These are phyloP conservation scores for Oryzias dopingdopingensis DNA, from an alignment of 2,797 vertebrate genomes.

Conservation along the genomic window DNA sequence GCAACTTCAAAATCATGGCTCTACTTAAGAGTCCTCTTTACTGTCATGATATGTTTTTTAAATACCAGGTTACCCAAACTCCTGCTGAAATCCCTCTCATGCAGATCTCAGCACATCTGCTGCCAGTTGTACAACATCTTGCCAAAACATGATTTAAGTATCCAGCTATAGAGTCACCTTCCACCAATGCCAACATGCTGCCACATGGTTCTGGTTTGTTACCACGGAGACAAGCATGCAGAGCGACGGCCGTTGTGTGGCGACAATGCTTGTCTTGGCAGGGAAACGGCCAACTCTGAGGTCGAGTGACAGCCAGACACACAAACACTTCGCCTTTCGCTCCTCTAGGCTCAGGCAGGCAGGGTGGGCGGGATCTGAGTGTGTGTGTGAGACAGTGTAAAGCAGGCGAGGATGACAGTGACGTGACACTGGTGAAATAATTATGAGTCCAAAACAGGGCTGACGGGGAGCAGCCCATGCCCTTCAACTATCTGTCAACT, in stretches of 20 bases:
- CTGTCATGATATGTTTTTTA: too few species aligned
- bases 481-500: constrained; percentile 98
- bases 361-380: constrained; percentile 62
- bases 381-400: constrained; percentile 78
- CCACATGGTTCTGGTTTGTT: constrained; percentile 64
- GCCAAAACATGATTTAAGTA: constrained; percentile 51
- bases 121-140: constrained; percentile 44
- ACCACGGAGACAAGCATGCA: constrained; percentile 59
- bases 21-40: too few species aligned
- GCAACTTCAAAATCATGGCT: too few species aligned
- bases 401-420: constrained; percentile 95
- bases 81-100: constrained; percentile 4
- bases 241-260: constrained; percentile 54
- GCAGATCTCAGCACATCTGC: constrained; percentile 39
- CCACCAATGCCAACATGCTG: constrained; percentile 39
- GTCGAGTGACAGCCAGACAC: constrained; percentile 77
- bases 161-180: constrained; percentile 48
- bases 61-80: background rate
- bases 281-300: constrained; percentile 77
- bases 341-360: constrained; percentile 72
- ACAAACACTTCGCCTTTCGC: constrained; percentile 20
- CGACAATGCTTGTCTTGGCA: constrained; percentile 73
- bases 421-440: constrained; percentile 99
- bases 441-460: constrained; percentile 99
- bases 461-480: constrained; percentile 98